phyloP scores from a whole-genome alignment of 2,113 vertebrate genomes.

The Chlorodrepanis virens region DNA sequence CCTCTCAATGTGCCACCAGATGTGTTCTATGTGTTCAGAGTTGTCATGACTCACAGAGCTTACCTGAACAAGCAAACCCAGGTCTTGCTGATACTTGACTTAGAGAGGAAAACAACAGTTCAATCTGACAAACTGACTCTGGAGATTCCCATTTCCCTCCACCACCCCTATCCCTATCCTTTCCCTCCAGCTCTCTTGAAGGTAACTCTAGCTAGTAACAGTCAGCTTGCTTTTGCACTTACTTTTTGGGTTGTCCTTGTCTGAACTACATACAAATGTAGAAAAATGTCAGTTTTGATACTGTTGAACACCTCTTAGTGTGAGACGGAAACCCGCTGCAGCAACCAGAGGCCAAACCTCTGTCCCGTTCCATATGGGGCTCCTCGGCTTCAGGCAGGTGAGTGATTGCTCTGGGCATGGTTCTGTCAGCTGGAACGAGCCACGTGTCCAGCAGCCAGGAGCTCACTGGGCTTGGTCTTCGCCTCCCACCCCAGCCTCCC shows the following conservation, averaged over 20 bases:
- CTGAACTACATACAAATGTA: not conserved
- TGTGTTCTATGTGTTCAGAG: not conserved
- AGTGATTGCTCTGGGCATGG: slow-evolving; percentile 11
- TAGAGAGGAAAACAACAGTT: not conserved
- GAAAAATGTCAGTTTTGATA: slow-evolving; percentile 41
- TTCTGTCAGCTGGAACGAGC: slow-evolving; percentile 41
- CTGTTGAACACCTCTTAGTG: not conserved
- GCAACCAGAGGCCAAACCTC: not conserved
- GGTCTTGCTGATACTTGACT: not conserved
- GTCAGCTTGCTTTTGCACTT: not conserved
- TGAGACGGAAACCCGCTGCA: not conserved
- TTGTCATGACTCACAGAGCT: not conserved
- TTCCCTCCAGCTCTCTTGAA: not conserved
- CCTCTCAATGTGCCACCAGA: not conserved
- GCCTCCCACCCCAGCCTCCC: fast-evolving
- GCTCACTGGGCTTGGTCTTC: not conserved
- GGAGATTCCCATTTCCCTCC: not conserved
- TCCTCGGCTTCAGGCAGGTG: not conserved
- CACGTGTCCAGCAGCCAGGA: fast-evolving
- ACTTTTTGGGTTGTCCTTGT: not conserved
- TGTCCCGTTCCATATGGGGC: not conserved
- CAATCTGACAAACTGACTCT: not conserved
- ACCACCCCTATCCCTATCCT: not conserved
- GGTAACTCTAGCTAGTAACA: not conserved
- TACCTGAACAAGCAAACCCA: not conserved